Percentiles rank a stretch among this genome's conserved stretches.
phyloP scores from a whole-genome alignment of 2,797 vertebrate genomes.

The Zenarchopterus dispar region DNA sequence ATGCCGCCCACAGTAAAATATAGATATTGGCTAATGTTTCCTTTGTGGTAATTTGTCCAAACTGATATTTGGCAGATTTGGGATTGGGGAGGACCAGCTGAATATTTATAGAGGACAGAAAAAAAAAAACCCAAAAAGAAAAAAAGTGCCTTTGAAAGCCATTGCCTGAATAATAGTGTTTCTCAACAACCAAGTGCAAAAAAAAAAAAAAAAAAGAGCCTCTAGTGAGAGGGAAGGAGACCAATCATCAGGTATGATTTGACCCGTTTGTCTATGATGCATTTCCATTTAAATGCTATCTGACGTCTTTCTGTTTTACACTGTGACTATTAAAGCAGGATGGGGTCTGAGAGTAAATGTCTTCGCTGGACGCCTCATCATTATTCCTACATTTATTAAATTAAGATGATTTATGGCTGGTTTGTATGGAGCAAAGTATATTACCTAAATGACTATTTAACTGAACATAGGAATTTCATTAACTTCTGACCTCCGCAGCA shows the following conservation, averaged over 20 bases:
- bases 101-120: neutral
- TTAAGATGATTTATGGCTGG: conserved; percentile 85
- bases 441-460: conserved; percentile 84
- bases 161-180: neutral
- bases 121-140: neutral
- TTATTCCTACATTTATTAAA: conserved; percentile 87
- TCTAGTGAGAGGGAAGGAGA: conserved; percentile 25
- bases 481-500: conserved; percentile 81
- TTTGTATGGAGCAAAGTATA: conserved; percentile 74
- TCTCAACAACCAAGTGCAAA: neutral
- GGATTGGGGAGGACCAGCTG: neutral
- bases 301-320: conserved; percentile 82
- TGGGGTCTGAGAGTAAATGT: conserved; percentile 79
- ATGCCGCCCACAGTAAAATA: conserved; percentile 65
- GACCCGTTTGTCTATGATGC: conserved; percentile 74
- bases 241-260: conserved; percentile 60
- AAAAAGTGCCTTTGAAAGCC: conserved; percentile 10
- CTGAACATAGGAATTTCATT: conserved; percentile 86
- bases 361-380: conserved; percentile 79
- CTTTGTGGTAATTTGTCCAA: conserved; percentile 60
- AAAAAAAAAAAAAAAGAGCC: neutral
- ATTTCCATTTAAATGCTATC: conserved; percentile 74
- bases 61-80: conserved; percentile 55
- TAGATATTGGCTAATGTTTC: conserved; percentile 55
- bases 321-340: conserved; percentile 73